Conservation (phyloP, 2,113 vertebrate genomes). For the Halcyon senegalensis region DNA sequence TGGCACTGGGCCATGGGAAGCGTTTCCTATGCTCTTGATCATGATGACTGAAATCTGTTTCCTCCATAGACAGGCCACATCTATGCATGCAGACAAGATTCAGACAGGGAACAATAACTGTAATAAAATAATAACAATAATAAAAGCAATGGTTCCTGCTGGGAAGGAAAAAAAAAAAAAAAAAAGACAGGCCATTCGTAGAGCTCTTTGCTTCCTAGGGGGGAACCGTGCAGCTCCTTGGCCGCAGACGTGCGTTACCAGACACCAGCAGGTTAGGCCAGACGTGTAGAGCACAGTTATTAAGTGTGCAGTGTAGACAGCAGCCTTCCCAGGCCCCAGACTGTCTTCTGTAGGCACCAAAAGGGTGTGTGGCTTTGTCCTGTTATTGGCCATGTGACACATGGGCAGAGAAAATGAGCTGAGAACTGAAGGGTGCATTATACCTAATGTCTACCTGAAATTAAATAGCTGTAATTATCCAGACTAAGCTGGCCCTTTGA, state of each 20-base stretch:
- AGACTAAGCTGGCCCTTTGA: background rate
- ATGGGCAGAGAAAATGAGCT: background rate
- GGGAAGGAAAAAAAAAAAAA: background rate
- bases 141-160: background rate
- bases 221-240: background rate
- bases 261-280: background rate
- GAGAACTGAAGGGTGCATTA: background rate
- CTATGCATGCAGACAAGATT: background rate
- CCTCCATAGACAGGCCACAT: background rate
- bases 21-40: constrained; percentile 16
- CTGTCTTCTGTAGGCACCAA: background rate
- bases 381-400: background rate
- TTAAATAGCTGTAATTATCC: background rate
- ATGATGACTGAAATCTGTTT: background rate
- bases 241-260: background rate
- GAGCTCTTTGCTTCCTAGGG: background rate
- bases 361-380: background rate
- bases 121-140: background rate
- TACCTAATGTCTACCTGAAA: fast-evolving
- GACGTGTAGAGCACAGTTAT: background rate
- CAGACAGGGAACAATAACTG: background rate
- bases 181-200: background rate
- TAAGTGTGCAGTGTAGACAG: background rate
- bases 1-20: background rate
- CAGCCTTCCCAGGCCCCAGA: background rate